Evolutionary conservation across 2,797 vertebrate species (phyloP).

Genomic region (Cryptoprocta ferox): DNA sequence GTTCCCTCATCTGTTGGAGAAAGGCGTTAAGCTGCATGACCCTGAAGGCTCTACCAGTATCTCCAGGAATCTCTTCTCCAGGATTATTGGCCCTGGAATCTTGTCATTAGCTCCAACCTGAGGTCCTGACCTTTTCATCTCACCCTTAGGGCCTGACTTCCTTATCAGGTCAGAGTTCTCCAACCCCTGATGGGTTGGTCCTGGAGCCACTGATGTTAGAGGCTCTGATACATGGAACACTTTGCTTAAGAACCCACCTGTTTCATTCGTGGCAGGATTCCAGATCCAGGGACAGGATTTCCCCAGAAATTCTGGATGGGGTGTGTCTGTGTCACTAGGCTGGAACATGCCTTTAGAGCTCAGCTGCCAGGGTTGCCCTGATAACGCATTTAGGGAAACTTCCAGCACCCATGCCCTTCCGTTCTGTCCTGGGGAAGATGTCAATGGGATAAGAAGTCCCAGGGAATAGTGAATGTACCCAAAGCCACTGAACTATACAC

Average conservation of each 20-base stretch:
- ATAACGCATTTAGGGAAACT: not conserved
- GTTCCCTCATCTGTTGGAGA: not conserved
- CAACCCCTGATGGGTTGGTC: not conserved
- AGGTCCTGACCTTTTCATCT: not conserved
- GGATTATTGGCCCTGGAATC: not conserved
- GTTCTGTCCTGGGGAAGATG: not conserved
- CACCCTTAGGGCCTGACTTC: not conserved
- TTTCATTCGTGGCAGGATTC: not conserved
- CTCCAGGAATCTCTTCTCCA: not conserved
- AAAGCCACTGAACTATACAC: not conserved
- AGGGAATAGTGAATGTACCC: not conserved
- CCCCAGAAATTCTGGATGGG: constrained; percentile 23
- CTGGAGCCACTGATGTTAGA: not conserved
- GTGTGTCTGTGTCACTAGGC: not conserved
- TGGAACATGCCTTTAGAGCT: not conserved
- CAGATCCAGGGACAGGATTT: not conserved
- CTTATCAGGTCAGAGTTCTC: not conserved
- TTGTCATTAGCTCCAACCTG: not conserved
- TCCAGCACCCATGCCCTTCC: not conserved
- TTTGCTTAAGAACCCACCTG: not conserved
- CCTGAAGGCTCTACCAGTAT: not conserved
- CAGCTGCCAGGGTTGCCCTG: not conserved
- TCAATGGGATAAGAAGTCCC: not conserved
- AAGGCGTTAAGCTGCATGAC: not conserved
- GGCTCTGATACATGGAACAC: not conserved